These are phyloP conservation scores for Anableps anableps DNA, from an alignment of 2,797 vertebrate species.

Conservation along the genomic window DNA sequence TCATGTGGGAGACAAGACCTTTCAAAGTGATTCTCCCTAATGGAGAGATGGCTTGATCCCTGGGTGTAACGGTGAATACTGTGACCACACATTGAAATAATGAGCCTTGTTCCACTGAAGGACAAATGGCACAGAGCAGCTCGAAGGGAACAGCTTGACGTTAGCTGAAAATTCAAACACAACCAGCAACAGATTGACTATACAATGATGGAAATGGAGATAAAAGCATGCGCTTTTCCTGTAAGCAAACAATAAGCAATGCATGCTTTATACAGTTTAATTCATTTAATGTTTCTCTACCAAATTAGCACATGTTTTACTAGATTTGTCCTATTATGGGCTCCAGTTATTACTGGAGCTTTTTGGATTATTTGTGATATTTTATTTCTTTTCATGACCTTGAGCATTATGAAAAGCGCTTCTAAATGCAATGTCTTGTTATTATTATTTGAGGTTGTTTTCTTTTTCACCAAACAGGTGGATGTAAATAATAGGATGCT, in stretches of 20 bases:
- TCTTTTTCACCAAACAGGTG: background rate
- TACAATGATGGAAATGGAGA: background rate
- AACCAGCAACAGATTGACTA: conserved; percentile 38
- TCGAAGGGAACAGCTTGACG: conserved; percentile 25
- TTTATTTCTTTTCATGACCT: background rate
- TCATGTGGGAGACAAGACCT: conserved; percentile 43
- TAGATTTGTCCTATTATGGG: background rate
- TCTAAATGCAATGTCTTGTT: too few species aligned
- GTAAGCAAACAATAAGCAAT: conserved; percentile 1
- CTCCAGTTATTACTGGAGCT: background rate
- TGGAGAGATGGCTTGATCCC: conserved; percentile 64
- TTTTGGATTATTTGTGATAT: background rate
- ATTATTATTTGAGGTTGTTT: background rate
- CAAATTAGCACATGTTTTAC: background rate
- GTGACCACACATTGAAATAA: conserved; percentile 79
- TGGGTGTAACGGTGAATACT: conserved; percentile 65
- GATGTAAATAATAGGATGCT: background rate
- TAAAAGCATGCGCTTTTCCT: background rate
- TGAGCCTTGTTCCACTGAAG: conserved; percentile 65
- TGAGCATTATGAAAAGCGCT: background rate
- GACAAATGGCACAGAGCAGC: conserved; percentile 40
- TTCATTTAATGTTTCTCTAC: background rate
- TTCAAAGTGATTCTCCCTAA: conserved; percentile 67
- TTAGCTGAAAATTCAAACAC: conserved; percentile 40
- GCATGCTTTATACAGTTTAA: too few species aligned